phyloP scores from a whole-genome alignment of 2,113 vertebrate genomes.

The Mobula hypostoma region DNA sequence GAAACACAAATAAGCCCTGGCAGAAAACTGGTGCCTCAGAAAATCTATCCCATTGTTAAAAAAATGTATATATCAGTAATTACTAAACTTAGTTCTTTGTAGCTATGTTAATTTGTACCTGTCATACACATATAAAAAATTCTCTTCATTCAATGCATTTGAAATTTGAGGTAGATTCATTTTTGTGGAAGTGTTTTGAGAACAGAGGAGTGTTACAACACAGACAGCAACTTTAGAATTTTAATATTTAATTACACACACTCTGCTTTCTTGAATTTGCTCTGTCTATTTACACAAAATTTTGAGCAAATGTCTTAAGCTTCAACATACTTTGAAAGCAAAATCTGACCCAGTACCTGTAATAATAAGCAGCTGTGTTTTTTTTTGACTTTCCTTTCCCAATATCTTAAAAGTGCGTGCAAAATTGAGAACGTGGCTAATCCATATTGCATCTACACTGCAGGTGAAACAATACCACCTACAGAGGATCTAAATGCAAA shows the following conservation, averaged over 20 bases:
- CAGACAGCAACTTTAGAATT: background rate
- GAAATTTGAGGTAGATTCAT: background rate
- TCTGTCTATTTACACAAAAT: background rate
- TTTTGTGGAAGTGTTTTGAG: no score
- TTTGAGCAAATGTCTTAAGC: background rate
- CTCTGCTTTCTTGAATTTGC: no score
- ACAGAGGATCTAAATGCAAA: background rate
- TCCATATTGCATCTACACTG: background rate
- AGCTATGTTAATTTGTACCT: background rate
- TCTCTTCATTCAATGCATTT: background rate
- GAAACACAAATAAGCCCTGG: no score
- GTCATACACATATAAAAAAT: background rate
- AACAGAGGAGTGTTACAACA: background rate
- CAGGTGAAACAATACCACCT: background rate
- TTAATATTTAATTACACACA: no score
- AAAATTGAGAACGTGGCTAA: background rate
- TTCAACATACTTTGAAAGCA: background rate
- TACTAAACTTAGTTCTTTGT: background rate
- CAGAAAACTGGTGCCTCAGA: no score
- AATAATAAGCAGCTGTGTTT: background rate
- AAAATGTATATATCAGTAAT: background rate
- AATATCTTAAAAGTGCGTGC: background rate
- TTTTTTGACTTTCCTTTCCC: background rate
- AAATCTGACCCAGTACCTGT: background rate
- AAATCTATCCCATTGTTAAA: background rate